Conservation (phyloP, 1,140 invertebrate species). For the Zophobas morio region DNA sequence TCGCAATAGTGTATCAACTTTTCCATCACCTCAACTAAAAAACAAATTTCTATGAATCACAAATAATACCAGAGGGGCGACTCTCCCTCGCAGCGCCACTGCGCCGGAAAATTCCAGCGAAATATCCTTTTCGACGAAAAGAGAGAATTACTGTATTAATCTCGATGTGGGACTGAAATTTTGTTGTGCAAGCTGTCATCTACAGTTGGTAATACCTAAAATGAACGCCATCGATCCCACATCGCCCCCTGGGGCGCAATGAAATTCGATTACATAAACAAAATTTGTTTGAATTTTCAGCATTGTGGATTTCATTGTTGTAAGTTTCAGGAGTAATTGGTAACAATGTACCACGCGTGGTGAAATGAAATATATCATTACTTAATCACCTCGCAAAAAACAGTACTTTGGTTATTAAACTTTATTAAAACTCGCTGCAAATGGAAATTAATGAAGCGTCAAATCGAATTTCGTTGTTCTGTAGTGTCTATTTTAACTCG, state of each 20-base stretch:
- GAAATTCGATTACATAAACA: slow-evolving; percentile 27
- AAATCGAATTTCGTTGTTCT: slow-evolving; percentile 24
- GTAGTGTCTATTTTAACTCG: slow-evolving; percentile 27
- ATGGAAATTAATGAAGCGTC: slow-evolving; percentile 24
- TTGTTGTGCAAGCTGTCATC: slow-evolving; percentile 15
- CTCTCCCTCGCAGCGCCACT: too few relatives aligned
- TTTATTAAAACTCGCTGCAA: slow-evolving; percentile 27
- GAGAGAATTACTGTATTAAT: too few relatives aligned
- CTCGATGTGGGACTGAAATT: neutral
- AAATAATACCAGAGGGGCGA: too few relatives aligned
- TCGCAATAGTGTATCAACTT: too few relatives aligned
- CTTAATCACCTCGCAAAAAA: neutral
- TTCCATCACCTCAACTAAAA: too few relatives aligned
- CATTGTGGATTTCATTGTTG: too few relatives aligned
- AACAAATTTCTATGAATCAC: too few relatives aligned
- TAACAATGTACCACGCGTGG: neutral
- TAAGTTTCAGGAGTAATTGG: neutral
- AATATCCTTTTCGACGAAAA: too few relatives aligned
- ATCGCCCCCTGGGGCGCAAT: slow-evolving; percentile 1
- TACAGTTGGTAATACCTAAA: slow-evolving; percentile 14
- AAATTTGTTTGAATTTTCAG: slow-evolving; percentile 9
- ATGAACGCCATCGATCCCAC: slow-evolving; percentile 6
- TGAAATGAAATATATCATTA: neutral
- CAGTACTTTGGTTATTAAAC: neutral
- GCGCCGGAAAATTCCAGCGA: too few relatives aligned